Percentiles rank a stretch among this genome's conserved stretches.
Conservation (phyloP, 35 echinoderm and acorn worm species). For the Heliocidaris tuberculata region DNA sequence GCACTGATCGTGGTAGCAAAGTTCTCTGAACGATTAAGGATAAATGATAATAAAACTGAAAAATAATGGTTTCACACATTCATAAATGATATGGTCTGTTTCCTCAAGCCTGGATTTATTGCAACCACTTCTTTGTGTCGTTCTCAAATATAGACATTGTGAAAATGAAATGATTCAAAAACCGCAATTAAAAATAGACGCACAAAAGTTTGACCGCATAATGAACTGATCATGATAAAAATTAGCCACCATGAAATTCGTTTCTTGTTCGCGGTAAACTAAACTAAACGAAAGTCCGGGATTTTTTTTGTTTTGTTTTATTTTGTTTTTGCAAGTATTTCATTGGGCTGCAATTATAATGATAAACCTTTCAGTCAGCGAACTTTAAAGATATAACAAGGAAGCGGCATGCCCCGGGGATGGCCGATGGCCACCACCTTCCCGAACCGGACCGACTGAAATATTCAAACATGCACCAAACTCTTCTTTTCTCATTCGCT, state of each 20-base stretch:
- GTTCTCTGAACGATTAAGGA: not conserved
- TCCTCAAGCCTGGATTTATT: not conserved
- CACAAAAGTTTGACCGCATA: not conserved
- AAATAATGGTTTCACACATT: not conserved
- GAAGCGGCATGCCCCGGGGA: too few relatives aligned
- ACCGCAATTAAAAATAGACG: not conserved
- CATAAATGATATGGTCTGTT: not conserved
- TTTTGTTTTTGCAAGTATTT: too few relatives aligned
- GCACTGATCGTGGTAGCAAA: not conserved
- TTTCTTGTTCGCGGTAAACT: not conserved
- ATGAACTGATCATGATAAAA: not conserved
- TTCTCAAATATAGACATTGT: not conserved
- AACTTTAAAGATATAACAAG: too few relatives aligned
- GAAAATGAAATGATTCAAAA: not conserved
- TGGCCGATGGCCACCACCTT: too few relatives aligned
- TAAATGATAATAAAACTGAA: not conserved
- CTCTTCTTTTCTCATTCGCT: too few relatives aligned
- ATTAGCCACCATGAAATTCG: not conserved
- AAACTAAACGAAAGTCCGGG: too few relatives aligned
- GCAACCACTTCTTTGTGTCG: not conserved
- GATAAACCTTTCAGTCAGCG: too few relatives aligned
- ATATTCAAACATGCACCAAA: too few relatives aligned
- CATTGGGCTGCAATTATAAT: not conserved
- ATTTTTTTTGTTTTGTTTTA: not conserved
- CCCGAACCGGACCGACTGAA: too few relatives aligned